A percentile compares a stretch with the other conserved stretches of the same genome.
Conservation (phyloP, 2,797 vertebrate genomes). For the Gambusia yucatana region DNA sequence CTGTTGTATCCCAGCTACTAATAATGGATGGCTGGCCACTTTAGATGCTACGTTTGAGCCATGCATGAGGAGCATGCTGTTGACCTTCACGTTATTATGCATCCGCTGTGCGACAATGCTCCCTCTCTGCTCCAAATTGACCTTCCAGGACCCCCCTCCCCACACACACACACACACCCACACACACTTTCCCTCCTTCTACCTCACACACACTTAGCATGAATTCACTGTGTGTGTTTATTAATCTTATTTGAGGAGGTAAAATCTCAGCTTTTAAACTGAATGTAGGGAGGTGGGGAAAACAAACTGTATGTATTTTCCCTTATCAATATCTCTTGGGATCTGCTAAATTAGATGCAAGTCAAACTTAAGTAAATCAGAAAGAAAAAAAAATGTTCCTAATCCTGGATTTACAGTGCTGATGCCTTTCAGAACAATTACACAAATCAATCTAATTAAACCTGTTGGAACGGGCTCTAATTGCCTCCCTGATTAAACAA, state of each 20-base stretch:
- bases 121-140: constrained; percentile 52
- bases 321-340: constrained; percentile 38
- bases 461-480: constrained; percentile 78
- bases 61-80: constrained; percentile 62
- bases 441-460: constrained; percentile 81
- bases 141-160: constrained; percentile 49
- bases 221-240: constrained; percentile 34
- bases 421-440: constrained; percentile 77
- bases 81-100: constrained; percentile 78
- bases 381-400: constrained; percentile 52
- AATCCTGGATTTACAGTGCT: constrained; percentile 71
- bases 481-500: constrained; percentile 78
- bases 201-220: constrained; percentile 38
- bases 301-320: constrained; percentile 24
- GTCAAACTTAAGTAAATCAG: constrained; percentile 50
- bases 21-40: constrained; percentile 62
- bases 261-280: constrained; percentile 12
- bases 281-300: constrained; percentile 2
- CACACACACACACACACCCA: no score
- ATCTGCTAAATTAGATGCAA: constrained; percentile 49
- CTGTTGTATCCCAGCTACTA: constrained; percentile 53
- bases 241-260: constrained; percentile 17
- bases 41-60: constrained; percentile 61
- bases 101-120: constrained; percentile 64
- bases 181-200: no score